These are phyloP conservation scores for Spodoptera litura DNA, from an alignment of 1,140 invertebrate genomes.

Conservation along the genomic window DNA sequence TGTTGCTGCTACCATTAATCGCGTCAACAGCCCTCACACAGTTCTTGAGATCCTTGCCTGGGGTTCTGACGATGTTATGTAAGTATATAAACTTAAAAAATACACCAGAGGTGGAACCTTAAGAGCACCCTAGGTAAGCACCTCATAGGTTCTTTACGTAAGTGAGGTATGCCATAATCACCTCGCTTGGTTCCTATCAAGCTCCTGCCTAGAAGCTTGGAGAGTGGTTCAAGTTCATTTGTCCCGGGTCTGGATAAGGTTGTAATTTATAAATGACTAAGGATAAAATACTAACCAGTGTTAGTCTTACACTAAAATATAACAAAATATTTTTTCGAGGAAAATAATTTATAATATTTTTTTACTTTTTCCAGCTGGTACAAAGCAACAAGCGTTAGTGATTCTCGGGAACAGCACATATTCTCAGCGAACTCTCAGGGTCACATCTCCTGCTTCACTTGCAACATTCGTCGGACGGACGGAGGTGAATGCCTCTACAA, in stretches of 20 bases:
- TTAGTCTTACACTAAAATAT: too few species aligned
- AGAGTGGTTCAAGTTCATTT: too few species aligned
- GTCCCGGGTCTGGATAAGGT: too few species aligned
- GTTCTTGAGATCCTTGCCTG: constrained; percentile 93
- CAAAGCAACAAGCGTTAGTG: constrained; percentile 87
- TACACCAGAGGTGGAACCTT: too few species aligned
- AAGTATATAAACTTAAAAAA: constrained; percentile 48
- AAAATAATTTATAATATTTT: not conserved
- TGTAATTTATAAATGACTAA: too few species aligned
- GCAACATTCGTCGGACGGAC: constrained; percentile 84
- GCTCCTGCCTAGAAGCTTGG: too few species aligned
- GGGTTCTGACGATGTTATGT: constrained; percentile 88
- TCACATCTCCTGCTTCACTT: constrained; percentile 87
- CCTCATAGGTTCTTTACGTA: too few species aligned
- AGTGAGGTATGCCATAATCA: too few species aligned
- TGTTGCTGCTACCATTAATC: constrained; percentile 45
- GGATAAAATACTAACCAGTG: too few species aligned
- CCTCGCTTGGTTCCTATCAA: too few species aligned
- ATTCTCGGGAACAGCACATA: constrained; percentile 88
- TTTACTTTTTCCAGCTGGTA: constrained; percentile 88
- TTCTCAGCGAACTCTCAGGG: constrained; percentile 82
- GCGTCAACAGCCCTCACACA: constrained; percentile 74
- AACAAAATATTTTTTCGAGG: too few species aligned
- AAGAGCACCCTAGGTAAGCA: too few species aligned
- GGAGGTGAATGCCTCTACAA: constrained; percentile 88